Conservation (phyloP, 2,113 vertebrate species). For the Passer domesticus region DNA sequence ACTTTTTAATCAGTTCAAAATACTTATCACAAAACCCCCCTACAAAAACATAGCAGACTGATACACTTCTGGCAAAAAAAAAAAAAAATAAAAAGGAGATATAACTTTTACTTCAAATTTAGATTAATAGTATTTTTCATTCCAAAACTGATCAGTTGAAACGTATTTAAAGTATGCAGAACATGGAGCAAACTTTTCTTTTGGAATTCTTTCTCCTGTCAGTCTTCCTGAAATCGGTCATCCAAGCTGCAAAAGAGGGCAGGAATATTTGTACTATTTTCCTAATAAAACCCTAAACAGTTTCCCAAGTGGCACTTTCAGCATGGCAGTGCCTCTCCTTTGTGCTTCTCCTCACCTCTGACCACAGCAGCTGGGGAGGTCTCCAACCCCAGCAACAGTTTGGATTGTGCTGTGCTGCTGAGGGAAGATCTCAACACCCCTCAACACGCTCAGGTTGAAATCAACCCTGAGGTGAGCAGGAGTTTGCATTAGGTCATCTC, state of each 20-base stretch:
- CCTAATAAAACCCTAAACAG: not conserved
- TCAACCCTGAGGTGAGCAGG: not conserved
- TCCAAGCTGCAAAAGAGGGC: not conserved
- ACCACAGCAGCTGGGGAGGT: not conserved
- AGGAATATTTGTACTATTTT: not conserved
- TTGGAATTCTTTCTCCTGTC: not conserved
- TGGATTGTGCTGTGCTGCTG: not conserved
- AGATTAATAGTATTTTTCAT: not conserved
- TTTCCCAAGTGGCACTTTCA: not conserved
- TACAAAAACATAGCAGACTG: not conserved
- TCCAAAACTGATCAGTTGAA: not conserved
- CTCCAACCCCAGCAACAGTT: not conserved
- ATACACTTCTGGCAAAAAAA: not conserved
- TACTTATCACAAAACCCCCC: not conserved
- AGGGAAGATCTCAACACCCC: not conserved
- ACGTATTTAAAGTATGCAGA: not conserved
- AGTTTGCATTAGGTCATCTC: not conserved
- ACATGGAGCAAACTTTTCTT: not conserved
- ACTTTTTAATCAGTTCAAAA: not conserved
- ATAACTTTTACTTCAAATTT: not conserved
- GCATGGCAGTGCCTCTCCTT: fast-evolving
- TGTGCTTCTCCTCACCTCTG: not conserved
- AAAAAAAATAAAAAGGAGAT: not conserved
- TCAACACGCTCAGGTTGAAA: not conserved
- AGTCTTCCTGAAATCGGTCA: not conserved